Evolutionary conservation across 2,797 vertebrate genomes (phyloP), one percentile per base, ranked within the genome.

Genomic region (Sciurus carolinensis): DNA sequence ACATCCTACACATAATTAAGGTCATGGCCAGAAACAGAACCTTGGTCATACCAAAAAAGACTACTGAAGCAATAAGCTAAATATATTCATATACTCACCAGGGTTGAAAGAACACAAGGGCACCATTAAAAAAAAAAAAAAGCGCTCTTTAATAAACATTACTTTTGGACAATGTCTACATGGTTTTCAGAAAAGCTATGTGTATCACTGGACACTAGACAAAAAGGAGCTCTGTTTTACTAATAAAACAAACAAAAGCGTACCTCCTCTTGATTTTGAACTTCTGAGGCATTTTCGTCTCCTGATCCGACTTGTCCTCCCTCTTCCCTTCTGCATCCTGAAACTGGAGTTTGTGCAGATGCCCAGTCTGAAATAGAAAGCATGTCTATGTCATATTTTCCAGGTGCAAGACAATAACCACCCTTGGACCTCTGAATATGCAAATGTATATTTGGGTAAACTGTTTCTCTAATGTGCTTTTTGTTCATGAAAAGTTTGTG

Each of bases 291-390:
- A 87, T 69, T 98, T 98, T 66, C 95, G 98, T 94, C 88, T 97
- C 93, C 98, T 98, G 71, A 96, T 96, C 66, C 98, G 98, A 85
- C 95, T 83, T 10, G 98, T 98, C 44, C 98, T 98, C 47, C 98
- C 98, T 98, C 94, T 98, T 87, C 71, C 66, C 67, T 96, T 98
- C 95, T 17, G 98, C 98, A 98, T 99, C 7, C 10, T 95, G 66
- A 82, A 8, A 47, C 44, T 44, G 0, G 5, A 54, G 36, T 62
- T 95, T 69, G 52, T 26, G 83, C 71, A 52, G 84, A 30, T 66
- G 87, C 3, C 88, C 7, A 79, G 54, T 1, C 85, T 96, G 33
- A 89, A 91, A 69, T 7, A 52, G 76, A 75, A 84, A 77, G 8
- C 57, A 59, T 71, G 67, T 81, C 30, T 90, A 44, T 15, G 54